Percentiles rank a stretch among this genome's conserved stretches.
phyloP scores from a whole-genome alignment of 92 coral and sea anemone species.

The Parazoanthus swiftii region DNA sequence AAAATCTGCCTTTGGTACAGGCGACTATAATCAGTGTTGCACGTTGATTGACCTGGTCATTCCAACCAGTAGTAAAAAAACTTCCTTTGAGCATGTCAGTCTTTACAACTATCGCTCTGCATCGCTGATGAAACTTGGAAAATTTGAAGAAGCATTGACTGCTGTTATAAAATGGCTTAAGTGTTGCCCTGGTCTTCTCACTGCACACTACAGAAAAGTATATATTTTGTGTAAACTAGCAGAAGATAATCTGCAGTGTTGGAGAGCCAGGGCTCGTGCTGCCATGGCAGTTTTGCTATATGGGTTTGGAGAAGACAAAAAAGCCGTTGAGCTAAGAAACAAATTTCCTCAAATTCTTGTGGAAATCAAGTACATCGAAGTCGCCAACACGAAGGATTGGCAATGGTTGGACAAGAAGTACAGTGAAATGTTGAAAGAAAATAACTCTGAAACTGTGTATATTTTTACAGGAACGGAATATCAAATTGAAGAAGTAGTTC shows the following conservation, averaged over 20 bases:
- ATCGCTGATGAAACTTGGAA: neutral
- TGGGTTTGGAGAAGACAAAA: neutral
- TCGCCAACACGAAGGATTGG: neutral
- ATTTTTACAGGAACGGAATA: constrained; percentile 16
- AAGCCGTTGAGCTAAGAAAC: neutral
- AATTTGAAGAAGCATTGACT: neutral
- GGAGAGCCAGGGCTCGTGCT: constrained; percentile 31
- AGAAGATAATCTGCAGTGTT: neutral
- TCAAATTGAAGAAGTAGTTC: constrained; percentile 3
- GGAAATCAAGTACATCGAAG: neutral
- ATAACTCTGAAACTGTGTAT: neutral
- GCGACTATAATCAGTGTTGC: too few relatives aligned
- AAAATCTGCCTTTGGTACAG: too few relatives aligned
- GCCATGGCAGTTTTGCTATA: constrained; percentile 10
- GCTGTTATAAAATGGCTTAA: neutral
- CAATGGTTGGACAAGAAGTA: neutral
- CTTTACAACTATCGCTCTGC: constrained; percentile 26
- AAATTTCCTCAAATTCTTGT: neutral
- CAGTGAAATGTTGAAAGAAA: neutral
- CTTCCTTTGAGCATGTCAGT: neutral
- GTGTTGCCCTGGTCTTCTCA: neutral
- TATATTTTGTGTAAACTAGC: constrained; percentile 13
- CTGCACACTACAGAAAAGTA: constrained; percentile 3
- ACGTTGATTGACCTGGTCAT: neutral
- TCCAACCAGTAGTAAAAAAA: neutral